phyloP scores from a whole-genome alignment of 2,113 vertebrate genomes.

The Sterrhoptilus dennistouni region DNA sequence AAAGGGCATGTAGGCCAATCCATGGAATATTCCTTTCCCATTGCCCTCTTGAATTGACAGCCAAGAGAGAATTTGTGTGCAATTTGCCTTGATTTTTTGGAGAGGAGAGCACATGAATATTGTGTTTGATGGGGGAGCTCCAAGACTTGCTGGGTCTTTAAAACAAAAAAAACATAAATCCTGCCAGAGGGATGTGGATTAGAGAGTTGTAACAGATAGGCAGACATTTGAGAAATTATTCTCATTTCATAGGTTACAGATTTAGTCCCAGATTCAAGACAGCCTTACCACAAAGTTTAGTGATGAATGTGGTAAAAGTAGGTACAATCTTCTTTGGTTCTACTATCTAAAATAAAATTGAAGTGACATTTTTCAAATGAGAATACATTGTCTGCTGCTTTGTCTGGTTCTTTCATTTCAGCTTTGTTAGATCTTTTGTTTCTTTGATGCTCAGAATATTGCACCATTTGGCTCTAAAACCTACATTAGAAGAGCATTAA shows the following conservation, averaged over 20 bases:
- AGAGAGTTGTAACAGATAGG: not conserved
- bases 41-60: not conserved
- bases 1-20: not conserved
- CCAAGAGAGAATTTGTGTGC: not conserved
- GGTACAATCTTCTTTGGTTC: not conserved
- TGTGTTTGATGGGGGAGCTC: not conserved
- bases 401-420: conserved; percentile 58
- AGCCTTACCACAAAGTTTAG: not conserved
- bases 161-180: not conserved
- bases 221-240: not conserved
- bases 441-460: conserved; percentile 75
- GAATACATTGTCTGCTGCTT: conserved; percentile 22
- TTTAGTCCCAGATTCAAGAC: not conserved
- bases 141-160: not conserved
- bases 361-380: conserved; percentile 55
- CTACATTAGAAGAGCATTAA: conserved; percentile 78
- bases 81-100: not conserved
- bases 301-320: not conserved
- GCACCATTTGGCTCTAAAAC: conserved; percentile 76
- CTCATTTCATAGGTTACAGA: conserved; percentile 17
- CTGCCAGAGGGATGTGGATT: not conserved
- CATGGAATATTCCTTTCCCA: not conserved
- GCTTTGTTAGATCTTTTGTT: conserved; percentile 76
- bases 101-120: not conserved
- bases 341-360: conserved; percentile 5